A percentile compares a stretch with the other conserved stretches of the same genome.
Evolutionary conservation across 2,113 vertebrate genomes (phyloP).

Genomic region (Tragulus kanchil): DNA sequence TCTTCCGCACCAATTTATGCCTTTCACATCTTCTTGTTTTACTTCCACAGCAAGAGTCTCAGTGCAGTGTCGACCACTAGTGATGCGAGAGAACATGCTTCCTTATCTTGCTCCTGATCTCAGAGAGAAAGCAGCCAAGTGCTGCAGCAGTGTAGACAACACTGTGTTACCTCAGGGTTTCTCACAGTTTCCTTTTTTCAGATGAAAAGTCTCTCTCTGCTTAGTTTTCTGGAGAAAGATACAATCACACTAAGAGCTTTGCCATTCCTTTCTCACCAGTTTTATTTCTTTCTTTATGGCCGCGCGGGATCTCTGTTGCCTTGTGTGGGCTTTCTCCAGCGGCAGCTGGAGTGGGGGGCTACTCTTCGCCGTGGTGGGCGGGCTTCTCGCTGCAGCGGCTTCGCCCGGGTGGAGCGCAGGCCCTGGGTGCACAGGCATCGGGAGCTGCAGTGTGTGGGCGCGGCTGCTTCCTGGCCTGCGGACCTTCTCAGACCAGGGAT

Average conservation of each 20-base stretch:
- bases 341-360: not conserved
- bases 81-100: not conserved
- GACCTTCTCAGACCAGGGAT: not conserved
- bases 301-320: not conserved
- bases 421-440: not conserved
- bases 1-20: not conserved
- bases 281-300: not conserved
- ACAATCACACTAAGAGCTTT: not conserved
- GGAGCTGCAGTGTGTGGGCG: not conserved
- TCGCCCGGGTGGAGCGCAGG: not conserved
- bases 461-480: accelerated
- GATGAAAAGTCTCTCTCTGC: not conserved
- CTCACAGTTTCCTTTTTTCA: not conserved
- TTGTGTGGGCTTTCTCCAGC: not conserved
- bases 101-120: not conserved
- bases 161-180: not conserved
- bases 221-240: slow-evolving; percentile 37
- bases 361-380: not conserved
- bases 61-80: not conserved
- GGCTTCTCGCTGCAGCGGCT: not conserved
- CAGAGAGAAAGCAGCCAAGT: not conserved
- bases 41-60: not conserved
- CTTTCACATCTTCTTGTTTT: not conserved
- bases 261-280: not conserved
- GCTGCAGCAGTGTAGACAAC: not conserved